These are phyloP conservation scores for Oncorhynchus mykiss DNA, from an alignment of 2,113 vertebrate species.

Conservation along the genomic window DNA sequence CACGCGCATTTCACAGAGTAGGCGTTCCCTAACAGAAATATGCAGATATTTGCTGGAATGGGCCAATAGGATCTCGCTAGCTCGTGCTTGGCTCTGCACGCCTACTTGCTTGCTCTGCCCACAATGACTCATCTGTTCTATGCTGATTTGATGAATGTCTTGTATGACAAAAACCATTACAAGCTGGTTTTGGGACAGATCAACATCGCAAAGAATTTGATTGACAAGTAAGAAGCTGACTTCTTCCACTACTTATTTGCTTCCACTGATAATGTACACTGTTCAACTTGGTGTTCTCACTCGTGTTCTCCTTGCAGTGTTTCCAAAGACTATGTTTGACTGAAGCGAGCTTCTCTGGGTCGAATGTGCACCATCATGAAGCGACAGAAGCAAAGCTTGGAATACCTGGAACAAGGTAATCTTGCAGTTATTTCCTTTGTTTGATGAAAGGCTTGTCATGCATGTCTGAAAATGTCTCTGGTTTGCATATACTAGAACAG, in stretches of 20 bases:
- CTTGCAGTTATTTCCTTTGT: background rate
- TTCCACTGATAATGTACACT: background rate
- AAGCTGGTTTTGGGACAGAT: conserved; percentile 96
- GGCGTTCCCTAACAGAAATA: too few species aligned
- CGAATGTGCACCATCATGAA: conserved; percentile 97
- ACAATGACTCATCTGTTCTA: conserved; percentile 68
- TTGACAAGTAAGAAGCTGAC: conserved; percentile 90
- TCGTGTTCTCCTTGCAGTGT: conserved; percentile 71
- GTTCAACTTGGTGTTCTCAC: background rate
- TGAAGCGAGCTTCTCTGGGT: conserved; percentile 92
- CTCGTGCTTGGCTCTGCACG: too few species aligned
- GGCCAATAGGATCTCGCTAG: too few species aligned
- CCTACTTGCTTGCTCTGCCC: too few species aligned
- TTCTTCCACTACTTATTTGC: background rate
- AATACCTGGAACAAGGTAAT: conserved; percentile 94
- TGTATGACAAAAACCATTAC: conserved; percentile 99
- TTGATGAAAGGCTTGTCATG: too few species aligned
- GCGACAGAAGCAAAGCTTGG: conserved; percentile 92
- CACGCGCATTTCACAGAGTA: too few species aligned
- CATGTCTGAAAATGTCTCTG: background rate
- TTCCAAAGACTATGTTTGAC: conserved; percentile 92
- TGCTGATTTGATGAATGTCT: conserved; percentile 94
- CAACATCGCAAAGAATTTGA: conserved; percentile 96
- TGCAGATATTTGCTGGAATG: too few species aligned
- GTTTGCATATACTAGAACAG: background rate